Base-by-base conservation (phyloP, 2,797 vertebrate species). In the Allochrocebus solatus region DNA sequence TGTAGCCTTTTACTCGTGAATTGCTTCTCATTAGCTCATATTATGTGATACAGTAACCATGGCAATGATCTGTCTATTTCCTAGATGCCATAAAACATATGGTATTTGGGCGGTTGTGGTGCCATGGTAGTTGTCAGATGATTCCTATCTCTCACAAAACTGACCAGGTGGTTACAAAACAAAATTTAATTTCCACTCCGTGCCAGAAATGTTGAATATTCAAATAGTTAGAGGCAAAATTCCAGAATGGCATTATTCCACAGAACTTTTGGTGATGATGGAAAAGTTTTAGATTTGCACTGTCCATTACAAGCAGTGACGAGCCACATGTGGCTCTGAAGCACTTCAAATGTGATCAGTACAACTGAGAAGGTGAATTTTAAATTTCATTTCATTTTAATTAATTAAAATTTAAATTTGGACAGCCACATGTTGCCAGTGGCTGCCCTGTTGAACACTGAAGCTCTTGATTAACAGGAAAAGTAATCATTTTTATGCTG, bases 41-140 rank as follows among this genome's bases (percentile, higher is more conserved):
- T 95, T 96, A 97, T 85, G 57, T 96, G 91, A 97, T 96, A 95
- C 91, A 91, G 97, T 98, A 97, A 98, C 96, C 57, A 97, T 97
- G 92, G 74, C 57, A 96, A 98, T 97, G 91, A 96, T 95, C 89
- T 92, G 87, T 92, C 82, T 97, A 8, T 96, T 92, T 98, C 92
- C 89, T 95, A 93, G 80, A 97, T 91, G 74, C 48, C 84, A 17
- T 83, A 79, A 93, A 93, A 72, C 84, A 89, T 76, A 93, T 30
- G 46, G 80, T 78, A 95, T 94, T 96, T 88, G 72, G 85, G 57
- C 94, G 91, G 48, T 59, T 93, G 74, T 83, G 89, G 46, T 55
- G 93, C 43, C 55, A 92, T 80, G 79, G 21, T 24, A 48, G 14
- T 90, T 97, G n/a, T 96, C 89, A 76, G 86, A 85, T 48, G 12